phyloP scores from a whole-genome alignment of 2,113 vertebrate genomes.

The Paramisgurnus dabryanus region DNA sequence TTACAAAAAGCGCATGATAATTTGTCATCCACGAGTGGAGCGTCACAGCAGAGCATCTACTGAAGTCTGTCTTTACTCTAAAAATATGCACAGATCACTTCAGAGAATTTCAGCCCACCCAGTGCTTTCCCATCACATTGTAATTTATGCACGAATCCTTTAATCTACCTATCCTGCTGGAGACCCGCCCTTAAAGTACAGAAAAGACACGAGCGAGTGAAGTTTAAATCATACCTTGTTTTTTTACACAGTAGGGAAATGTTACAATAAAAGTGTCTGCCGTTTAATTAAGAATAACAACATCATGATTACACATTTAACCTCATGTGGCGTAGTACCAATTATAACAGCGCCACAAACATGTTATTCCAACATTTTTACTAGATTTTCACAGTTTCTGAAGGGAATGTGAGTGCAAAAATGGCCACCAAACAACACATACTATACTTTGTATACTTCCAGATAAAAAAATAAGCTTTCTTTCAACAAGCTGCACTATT shows the following conservation, averaged over 20 bases:
- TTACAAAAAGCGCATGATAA: conserved; percentile 6
- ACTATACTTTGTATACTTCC: too few relatives aligned
- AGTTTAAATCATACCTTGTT: conserved; percentile 14
- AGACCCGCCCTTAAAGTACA: conserved; percentile 28
- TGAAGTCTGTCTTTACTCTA: conserved; percentile 26
- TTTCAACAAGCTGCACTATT: too few relatives aligned
- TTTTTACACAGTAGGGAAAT: conserved; percentile 13
- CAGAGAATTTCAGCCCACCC: conserved; percentile 49
- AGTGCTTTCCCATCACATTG: conserved; percentile 32
- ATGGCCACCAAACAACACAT: too few relatives aligned
- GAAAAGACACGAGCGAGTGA: conserved; percentile 25
- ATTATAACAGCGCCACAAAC: background rate
- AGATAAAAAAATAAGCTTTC: too few relatives aligned
- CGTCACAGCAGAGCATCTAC: conserved; percentile 17
- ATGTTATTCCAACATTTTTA: background rate
- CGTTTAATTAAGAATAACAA: background rate
- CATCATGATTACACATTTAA: background rate
- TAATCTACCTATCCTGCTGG: conserved; percentile 46
- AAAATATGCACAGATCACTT: conserved; percentile 36
- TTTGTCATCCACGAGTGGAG: conserved; percentile 23
- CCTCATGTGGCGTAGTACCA: too few relatives aligned
- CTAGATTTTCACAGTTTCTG: too few relatives aligned
- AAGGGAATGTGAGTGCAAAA: too few relatives aligned
- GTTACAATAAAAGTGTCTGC: background rate
- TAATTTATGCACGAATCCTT: conserved; percentile 52